Evolutionary conservation across 2,888 invertebrate genomes (phyloP).

Genomic region (Lasius platythorax): DNA sequence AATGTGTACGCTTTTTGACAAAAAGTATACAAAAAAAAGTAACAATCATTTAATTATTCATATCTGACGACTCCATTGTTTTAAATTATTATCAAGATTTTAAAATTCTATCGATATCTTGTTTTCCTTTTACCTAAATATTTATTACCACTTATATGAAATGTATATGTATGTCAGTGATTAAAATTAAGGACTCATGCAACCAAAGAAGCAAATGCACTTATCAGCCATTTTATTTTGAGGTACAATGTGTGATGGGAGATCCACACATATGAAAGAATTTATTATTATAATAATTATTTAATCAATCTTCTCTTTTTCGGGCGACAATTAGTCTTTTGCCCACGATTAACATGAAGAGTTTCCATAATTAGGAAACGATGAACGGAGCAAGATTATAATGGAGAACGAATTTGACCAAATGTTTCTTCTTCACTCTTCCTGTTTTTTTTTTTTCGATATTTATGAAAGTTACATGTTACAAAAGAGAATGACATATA

Average conservation of each 20-base stretch:
- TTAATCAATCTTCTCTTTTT: constrained; percentile 50
- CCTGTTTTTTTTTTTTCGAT: constrained; percentile 64
- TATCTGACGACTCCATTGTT: constrained; percentile 17
- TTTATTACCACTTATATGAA: constrained; percentile 72
- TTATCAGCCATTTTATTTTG: constrained; percentile 61
- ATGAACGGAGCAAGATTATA: constrained; percentile 44
- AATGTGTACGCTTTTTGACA: constrained; percentile 56
- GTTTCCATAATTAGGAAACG: constrained; percentile 56
- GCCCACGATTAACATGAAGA: constrained; percentile 29
- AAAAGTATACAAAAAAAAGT: constrained; percentile 45
- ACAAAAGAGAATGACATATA: constrained; percentile 63
- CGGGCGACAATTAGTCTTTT: constrained; percentile 33
- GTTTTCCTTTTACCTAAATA: constrained; percentile 67
- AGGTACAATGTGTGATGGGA: constrained; percentile 50
- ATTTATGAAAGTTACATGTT: constrained; percentile 63
- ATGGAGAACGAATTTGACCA: constrained; percentile 46
- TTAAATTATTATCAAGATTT: constrained; percentile 54
- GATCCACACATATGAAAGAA: constrained; percentile 50
- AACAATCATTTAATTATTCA: constrained; percentile 47
- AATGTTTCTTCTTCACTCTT: constrained; percentile 62
- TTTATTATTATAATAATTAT: constrained; percentile 58
- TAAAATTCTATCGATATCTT: constrained; percentile 59
- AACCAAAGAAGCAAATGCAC: constrained; percentile 76
- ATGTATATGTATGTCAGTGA: constrained; percentile 72
- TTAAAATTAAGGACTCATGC: constrained; percentile 73